Evolutionary conservation across 2,113 vertebrate genomes (phyloP).

Genomic region (Urocynchramus pylzowi): DNA sequence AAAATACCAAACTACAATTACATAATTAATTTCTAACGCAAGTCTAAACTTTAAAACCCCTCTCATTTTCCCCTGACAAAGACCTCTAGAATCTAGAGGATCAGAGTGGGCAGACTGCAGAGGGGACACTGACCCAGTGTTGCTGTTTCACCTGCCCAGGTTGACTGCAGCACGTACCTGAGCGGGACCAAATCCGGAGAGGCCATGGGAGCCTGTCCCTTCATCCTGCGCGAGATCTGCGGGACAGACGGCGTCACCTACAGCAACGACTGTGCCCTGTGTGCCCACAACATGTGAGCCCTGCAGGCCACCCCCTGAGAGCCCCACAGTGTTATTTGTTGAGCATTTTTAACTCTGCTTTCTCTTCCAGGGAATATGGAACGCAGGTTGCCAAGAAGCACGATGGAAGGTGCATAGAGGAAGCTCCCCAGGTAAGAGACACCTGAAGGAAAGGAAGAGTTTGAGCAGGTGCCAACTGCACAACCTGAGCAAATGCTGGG

Average conservation of each 20-base stretch:
- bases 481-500: neutral
- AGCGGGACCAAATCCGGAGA: fast-evolving
- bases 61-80: neutral
- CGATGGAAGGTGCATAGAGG: neutral
- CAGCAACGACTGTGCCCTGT: conserved; percentile 21
- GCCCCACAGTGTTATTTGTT: fast-evolving
- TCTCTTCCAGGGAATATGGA: neutral
- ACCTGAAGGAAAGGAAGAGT: neutral
- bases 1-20: neutral
- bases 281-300: conserved; percentile 49
- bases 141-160: neutral
- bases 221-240: neutral
- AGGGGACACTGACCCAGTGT: neutral
- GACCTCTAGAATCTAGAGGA: neutral
- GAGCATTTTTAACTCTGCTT: neutral
- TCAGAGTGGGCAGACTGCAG: neutral
- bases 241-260: conserved; percentile 4
- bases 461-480: neutral
- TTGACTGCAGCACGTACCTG: neutral
- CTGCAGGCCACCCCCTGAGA: neutral
- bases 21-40: neutral
- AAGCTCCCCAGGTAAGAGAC: neutral
- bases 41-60: neutral
- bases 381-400: conserved; percentile 34
- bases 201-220: neutral